Percentiles rank a stretch among this genome's conserved stretches.
Evolutionary conservation across 2,888 invertebrate species (phyloP).

Genomic region (Oscheius sp.): DNA sequence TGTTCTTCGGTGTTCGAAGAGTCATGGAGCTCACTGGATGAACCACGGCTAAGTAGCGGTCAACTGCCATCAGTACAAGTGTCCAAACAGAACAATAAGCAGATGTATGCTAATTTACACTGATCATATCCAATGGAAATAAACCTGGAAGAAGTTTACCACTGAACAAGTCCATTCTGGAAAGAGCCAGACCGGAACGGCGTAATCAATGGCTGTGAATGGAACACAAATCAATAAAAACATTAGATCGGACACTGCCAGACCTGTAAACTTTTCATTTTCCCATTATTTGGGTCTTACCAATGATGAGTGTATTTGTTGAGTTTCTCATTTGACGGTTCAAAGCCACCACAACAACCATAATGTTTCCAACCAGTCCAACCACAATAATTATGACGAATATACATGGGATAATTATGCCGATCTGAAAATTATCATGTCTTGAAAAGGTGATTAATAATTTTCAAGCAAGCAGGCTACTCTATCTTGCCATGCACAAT

Average conservation of each 20-base stretch:
- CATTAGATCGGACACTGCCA: constrained; percentile 79
- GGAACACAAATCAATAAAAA: constrained; percentile 93
- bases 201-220: constrained; percentile 89
- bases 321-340: constrained; percentile 92
- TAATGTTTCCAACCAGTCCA: constrained; percentile 86
- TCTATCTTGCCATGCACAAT: background rate
- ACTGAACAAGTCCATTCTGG: constrained; percentile 88
- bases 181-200: constrained; percentile 87
- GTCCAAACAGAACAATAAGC: constrained; percentile 93
- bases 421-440: constrained; percentile 34
- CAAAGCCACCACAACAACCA: constrained; percentile 87
- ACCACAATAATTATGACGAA: constrained; percentile 86
- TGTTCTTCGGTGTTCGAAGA: constrained; percentile 61
- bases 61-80: constrained; percentile 89
- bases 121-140: background rate
- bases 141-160: constrained; percentile 81
- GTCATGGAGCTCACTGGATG: constrained; percentile 79
- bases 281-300: constrained; percentile 29
- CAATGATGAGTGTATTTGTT: constrained; percentile 87
- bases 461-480: background rate
- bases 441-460: background rate
- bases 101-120: constrained; percentile 78
- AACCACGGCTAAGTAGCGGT: constrained; percentile 88
- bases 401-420: constrained; percentile 72
- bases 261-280: constrained; percentile 42